Evolutionary conservation across 2,888 invertebrate genomes (phyloP).

Genomic region (Cheilosia variabilis): DNA sequence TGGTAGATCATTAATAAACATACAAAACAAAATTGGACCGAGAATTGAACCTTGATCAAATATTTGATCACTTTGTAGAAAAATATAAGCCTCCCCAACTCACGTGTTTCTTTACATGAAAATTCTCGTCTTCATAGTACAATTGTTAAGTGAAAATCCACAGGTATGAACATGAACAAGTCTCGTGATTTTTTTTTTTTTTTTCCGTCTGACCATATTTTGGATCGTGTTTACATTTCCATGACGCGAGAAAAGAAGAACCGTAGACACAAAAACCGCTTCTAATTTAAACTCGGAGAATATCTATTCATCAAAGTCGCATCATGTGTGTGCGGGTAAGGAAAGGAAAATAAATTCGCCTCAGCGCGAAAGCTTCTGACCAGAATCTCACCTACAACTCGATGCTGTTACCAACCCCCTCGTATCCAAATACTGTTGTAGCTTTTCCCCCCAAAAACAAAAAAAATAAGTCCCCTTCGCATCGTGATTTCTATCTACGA

Average conservation of each 20-base stretch:
- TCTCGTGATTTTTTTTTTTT: constrained; percentile 57
- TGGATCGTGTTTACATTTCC: constrained; percentile 41
- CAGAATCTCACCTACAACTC: constrained; percentile 4
- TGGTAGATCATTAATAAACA: too few species aligned
- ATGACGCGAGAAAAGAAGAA: constrained; percentile 15
- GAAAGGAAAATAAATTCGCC: not conserved
- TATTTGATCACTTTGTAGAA: too few species aligned
- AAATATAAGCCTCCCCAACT: too few species aligned
- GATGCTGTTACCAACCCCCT: not conserved
- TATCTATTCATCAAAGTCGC: constrained; percentile 20
- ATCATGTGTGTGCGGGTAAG: constrained; percentile 4
- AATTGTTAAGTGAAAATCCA: constrained; percentile 21
- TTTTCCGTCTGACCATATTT: constrained; percentile 25
- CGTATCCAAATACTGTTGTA: not conserved
- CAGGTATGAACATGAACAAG: not conserved
- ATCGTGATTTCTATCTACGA: not conserved
- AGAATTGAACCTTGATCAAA: too few species aligned
- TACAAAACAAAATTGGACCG: too few species aligned
- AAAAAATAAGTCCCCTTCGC: not conserved
- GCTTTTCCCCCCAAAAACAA: not conserved
- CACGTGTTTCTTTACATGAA: too few species aligned
- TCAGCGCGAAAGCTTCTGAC: constrained; percentile 3
- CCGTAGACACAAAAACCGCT: not conserved
- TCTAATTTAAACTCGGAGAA: constrained; percentile 35
- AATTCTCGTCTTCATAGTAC: not conserved